A percentile compares a stretch with the other conserved stretches of the same genome.
These are phyloP conservation scores for Semicossyphus pulcher DNA, from an alignment of 2,113 vertebrate species.

Conservation along the genomic window DNA sequence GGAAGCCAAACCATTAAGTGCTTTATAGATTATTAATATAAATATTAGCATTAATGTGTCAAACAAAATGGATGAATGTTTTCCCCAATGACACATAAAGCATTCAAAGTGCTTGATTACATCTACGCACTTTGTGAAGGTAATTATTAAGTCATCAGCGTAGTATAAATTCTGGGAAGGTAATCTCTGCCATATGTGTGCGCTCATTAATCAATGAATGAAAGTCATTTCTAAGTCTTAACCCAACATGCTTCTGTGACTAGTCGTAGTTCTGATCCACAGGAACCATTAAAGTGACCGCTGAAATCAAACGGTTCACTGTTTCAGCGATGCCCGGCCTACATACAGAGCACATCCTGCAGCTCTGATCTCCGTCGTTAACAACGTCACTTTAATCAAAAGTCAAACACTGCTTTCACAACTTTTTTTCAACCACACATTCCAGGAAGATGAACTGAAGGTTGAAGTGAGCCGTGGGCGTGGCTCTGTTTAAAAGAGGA, in stretches of 20 bases:
- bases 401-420: conserved; percentile 51
- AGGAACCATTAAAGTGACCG: conserved; percentile 16
- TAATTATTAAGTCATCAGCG: conserved; percentile 54
- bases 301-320: conserved; percentile 41
- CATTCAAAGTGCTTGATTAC: conserved; percentile 23
- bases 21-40: conserved; percentile 3
- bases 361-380: conserved; percentile 66
- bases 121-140: background rate
- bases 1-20: background rate
- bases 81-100: conserved; percentile 17
- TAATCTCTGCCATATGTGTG: conserved; percentile 50
- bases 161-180: conserved; percentile 20
- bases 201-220: conserved; percentile 25
- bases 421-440: conserved; percentile 61
- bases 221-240: conserved; percentile 15
- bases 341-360: conserved; percentile 12
- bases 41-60: background rate
- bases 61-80: conserved; percentile 12
- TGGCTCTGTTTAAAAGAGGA: conserved; percentile 49
- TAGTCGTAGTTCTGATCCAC: background rate
- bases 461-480: conserved; percentile 25
- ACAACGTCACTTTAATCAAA: conserved; percentile 74
- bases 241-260: background rate
- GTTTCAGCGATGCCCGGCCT: conserved; percentile 17
- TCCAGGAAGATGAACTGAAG: conserved; percentile 62